A percentile compares a stretch with the other conserved stretches of the same genome.
Evolutionary conservation across 2,113 vertebrate species (phyloP).

Genomic region (Aythya baeri): DNA sequence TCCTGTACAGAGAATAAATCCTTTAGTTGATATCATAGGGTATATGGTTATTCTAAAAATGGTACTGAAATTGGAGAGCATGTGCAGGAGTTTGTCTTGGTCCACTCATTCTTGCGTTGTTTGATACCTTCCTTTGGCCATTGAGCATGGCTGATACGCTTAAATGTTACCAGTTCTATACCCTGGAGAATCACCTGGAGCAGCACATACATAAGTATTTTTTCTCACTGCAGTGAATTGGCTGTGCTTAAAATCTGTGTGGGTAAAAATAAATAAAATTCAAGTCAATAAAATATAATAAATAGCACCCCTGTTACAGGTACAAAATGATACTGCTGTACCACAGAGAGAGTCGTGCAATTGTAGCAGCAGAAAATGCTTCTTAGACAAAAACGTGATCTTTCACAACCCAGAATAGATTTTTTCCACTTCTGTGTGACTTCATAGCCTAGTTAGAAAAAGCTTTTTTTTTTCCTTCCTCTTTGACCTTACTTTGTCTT

Average conservation of each 20-base stretch:
- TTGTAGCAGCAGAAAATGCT: background rate
- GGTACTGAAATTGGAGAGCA: background rate
- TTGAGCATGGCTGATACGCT: background rate
- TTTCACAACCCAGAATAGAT: background rate
- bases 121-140: background rate
- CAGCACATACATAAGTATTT: background rate
- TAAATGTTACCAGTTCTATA: background rate
- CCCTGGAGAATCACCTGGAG: background rate
- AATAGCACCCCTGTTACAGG: background rate
- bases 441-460: background rate
- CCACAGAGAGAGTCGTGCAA: background rate
- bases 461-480: background rate
- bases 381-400: background rate
- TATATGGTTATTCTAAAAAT: background rate
- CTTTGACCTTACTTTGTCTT: background rate
- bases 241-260: background rate
- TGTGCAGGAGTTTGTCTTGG: background rate
- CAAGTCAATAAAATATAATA: background rate
- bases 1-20: background rate
- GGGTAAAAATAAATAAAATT: slow-evolving; percentile 26
- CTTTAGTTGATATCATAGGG: background rate
- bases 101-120: background rate
- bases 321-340: background rate
- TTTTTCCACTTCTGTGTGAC: background rate
- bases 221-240: background rate